phyloP scores from a whole-genome alignment of 2,888 invertebrate species.

The Trichogramma dendrolimi region DNA sequence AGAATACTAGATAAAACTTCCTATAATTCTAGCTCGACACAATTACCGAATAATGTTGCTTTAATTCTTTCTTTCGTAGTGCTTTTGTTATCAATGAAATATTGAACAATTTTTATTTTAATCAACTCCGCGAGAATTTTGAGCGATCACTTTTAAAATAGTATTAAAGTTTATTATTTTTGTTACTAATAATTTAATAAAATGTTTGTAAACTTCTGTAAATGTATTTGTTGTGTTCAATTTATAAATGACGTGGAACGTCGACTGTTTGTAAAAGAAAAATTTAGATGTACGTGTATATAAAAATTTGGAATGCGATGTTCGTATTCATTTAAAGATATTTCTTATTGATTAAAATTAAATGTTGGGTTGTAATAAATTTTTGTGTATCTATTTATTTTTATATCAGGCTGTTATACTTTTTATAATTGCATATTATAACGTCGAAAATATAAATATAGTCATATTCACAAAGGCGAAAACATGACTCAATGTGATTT shows the following conservation, averaged over 20 bases:
- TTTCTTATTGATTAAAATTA: conserved; percentile 20
- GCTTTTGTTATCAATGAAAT: no score
- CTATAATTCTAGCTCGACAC: conserved; percentile 26
- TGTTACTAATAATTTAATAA: conserved; percentile 14
- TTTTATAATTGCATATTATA: no score
- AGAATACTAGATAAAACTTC: conserved; percentile 40
- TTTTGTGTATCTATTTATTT: conserved; percentile 12
- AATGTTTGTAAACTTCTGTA: conserved; percentile 17
- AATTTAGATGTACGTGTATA: conserved; percentile 19
- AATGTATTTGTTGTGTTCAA: no score
- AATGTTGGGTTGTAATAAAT: conserved; percentile 18
- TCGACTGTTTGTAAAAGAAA: conserved; percentile 35
- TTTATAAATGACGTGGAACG: conserved; percentile 36
- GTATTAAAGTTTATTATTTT: neutral
- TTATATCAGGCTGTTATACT: no score
- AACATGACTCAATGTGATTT: no score
- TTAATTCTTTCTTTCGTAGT: conserved; percentile 18
- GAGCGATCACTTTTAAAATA: neutral
- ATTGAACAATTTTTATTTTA: no score
- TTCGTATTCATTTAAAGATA: conserved; percentile 23
- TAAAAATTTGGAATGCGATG: conserved; percentile 19
- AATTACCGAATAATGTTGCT: conserved; percentile 19
- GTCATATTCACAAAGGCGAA: no score
- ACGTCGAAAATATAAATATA: no score
- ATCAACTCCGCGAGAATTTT: no score